Conservation (phyloP, 2,797 vertebrate genomes). For the Clarias platycephalus region DNA sequence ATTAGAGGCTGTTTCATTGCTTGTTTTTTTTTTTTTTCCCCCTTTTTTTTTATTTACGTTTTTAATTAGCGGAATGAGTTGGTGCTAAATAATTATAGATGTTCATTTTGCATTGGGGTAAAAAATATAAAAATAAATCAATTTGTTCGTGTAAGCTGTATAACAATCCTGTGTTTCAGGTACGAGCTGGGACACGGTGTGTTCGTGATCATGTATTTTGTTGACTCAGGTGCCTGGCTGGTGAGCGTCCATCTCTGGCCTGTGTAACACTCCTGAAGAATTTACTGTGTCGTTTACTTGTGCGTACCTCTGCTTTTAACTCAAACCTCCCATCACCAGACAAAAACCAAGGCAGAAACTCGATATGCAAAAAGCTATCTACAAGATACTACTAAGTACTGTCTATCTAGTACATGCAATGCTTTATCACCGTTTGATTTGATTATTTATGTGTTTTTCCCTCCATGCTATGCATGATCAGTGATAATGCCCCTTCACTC, state of each 20-base stretch:
- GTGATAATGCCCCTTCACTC: not conserved
- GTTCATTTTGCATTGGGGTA: not conserved
- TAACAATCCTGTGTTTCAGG: not conserved
- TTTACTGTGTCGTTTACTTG: not conserved
- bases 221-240: not conserved
- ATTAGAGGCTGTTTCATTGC: not conserved
- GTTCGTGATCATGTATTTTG: not conserved
- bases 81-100: too few species aligned
- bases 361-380: constrained; percentile 11
- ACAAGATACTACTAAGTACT: not conserved
- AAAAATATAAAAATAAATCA: too few species aligned
- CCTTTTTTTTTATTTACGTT: not conserved
- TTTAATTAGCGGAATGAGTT: not conserved
- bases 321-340: not conserved
- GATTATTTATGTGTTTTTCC: constrained; percentile 15
- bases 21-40: not conserved
- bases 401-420: not conserved
- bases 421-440: constrained; percentile 11
- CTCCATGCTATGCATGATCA: not conserved
- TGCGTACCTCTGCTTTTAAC: not conserved
- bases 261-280: not conserved
- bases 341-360: not conserved
- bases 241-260: not conserved
- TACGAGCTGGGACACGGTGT: too few species aligned
- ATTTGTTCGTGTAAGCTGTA: not conserved